Conservation (phyloP, 1,140 invertebrate genomes). For the Papilio xuthus region DNA sequence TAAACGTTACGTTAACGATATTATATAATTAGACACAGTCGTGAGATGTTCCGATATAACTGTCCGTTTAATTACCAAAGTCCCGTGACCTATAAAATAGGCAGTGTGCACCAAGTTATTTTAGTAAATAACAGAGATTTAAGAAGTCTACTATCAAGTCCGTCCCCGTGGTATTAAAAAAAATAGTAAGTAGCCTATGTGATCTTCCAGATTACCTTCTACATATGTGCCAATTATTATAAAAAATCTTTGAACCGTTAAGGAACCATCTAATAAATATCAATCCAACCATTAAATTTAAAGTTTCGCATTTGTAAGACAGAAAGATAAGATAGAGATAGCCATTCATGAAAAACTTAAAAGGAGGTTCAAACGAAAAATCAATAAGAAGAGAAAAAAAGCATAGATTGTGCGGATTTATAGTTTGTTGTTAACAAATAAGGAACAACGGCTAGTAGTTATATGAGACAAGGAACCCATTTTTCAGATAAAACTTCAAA, state of each 20-base stretch:
- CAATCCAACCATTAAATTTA: too few relatives aligned
- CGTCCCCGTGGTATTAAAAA: too few relatives aligned
- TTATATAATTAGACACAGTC: constrained; percentile 71
- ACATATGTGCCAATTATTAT: too few relatives aligned
- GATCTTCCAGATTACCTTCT: too few relatives aligned
- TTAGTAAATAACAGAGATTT: neutral
- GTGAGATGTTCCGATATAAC: constrained; percentile 70
- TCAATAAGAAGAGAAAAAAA: too few relatives aligned
- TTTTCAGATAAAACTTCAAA: constrained; percentile 19
- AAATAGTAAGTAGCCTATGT: too few relatives aligned
- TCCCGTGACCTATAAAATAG: constrained; percentile 57
- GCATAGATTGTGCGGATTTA: neutral
- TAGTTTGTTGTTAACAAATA: neutral
- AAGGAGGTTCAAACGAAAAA: neutral
- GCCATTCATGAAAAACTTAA: neutral
- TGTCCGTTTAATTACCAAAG: constrained; percentile 44
- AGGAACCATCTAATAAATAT: too few relatives aligned
- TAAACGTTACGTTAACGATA: constrained; percentile 37
- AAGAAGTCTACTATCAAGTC: too few relatives aligned
- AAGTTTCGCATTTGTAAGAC: too few relatives aligned
- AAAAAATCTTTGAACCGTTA: too few relatives aligned
- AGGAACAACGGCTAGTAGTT: neutral
- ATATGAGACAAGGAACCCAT: neutral
- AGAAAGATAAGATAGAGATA: neutral
- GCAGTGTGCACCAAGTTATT: neutral